These are phyloP conservation scores for Ammospiza caudacuta DNA, from an alignment of 2,113 vertebrate genomes.

Conservation along the genomic window DNA sequence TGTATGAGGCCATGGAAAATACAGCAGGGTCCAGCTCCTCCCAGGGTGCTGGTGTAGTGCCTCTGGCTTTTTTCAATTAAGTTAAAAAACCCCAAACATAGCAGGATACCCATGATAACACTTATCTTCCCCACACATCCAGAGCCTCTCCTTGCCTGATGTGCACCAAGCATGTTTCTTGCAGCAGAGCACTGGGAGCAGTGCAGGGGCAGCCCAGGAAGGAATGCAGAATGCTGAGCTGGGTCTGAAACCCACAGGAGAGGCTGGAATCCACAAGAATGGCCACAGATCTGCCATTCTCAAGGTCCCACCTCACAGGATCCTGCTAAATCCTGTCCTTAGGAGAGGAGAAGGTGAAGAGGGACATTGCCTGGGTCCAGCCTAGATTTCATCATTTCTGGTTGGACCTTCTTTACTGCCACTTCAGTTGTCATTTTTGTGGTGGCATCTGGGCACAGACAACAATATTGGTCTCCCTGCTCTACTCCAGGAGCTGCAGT, in stretches of 20 bases:
- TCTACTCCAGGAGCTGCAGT: not conserved
- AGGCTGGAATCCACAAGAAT: not conserved
- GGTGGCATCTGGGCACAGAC: not conserved
- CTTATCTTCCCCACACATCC: not conserved
- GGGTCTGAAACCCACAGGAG: not conserved
- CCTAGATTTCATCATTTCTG: not conserved
- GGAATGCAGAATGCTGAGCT: not conserved
- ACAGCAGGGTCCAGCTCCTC: not conserved
- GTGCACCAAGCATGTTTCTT: not conserved
- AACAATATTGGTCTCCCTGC: not conserved
- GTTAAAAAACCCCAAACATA: not conserved
- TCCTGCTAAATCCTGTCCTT: not conserved
- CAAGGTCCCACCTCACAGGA: not conserved
- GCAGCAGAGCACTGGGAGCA: not conserved
- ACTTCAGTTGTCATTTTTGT: not conserved
- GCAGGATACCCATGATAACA: not conserved
- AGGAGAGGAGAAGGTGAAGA: not conserved
- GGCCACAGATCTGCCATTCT: not conserved
- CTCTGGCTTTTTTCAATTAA: not conserved
- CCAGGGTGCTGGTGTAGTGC: not conserved
- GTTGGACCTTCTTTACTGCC: not conserved
- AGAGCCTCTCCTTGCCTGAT: not conserved
- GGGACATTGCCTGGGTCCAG: not conserved
- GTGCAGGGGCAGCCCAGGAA: not conserved
- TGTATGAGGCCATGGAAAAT: not conserved